Evolutionary conservation across 2,888 invertebrate species (phyloP), one percentile per base, ranked within the genome.

Genomic region (Andricus curvator): DNA sequence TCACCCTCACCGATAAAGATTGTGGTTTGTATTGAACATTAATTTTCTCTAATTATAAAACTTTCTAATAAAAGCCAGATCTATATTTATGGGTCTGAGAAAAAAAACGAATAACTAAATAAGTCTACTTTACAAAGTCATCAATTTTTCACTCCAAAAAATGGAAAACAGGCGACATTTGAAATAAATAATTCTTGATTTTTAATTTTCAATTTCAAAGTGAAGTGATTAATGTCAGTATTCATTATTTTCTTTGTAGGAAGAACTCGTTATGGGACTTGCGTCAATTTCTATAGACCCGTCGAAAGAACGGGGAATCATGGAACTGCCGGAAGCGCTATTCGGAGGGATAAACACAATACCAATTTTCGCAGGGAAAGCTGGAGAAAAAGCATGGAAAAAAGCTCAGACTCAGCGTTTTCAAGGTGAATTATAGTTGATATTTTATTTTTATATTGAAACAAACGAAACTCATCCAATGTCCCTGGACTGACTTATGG

Each of bases 1-100:
- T 99, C 93, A 98, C 98, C 13, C 95, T 99, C 86, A 99, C 99
- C 29, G 99, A 99, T 93, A 99, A 99, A 93, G 99, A 99, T 93
- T 98, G 99, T 20, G 99, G 98, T 96, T 65, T 67, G 84, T 74
- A 64, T 70, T 29, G 13, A 25, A 51, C 15, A 29, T 25, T 4
- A 64, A 37, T 56, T 77, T 82, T 56, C 1, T 48, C 17, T 17
- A 17, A 48, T 48, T 15, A 17, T 15, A 44, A 13, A 44, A 44
- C 44, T 15, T 44, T 0, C 15, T 15, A 44, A 44, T 44, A 44
- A 44, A 44, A 44, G 4, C 15, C 15, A 15, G 44, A 44, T 44
- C 44, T 15, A 44, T 15, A 44, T 15, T 4, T 15, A 44, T 4
- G 44, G 44, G 4, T 15, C 15, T 15, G 13, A 4, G 4, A 3